A percentile compares a stretch with the other conserved stretches of the same genome.
Conservation (phyloP, 2,113 vertebrate genomes). For the Anolis sagrei region DNA sequence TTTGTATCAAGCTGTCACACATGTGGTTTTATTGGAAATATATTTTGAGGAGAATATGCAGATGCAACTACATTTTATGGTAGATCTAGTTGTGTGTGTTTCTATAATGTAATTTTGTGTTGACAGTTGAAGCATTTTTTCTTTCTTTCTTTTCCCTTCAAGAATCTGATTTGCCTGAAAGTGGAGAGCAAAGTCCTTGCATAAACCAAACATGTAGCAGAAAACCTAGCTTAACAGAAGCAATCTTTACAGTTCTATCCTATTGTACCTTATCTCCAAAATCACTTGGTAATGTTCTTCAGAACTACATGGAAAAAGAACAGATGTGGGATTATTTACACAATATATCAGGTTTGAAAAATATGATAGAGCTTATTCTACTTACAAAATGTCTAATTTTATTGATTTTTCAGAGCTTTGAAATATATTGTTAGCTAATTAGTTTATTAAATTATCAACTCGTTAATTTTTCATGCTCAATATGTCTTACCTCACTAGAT, state of each 20-base stretch:
- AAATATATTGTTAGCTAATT: no score
- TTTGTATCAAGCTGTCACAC: no score
- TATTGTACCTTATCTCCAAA: slow-evolving; percentile 82
- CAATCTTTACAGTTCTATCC: slow-evolving; percentile 84
- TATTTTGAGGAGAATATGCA: background rate
- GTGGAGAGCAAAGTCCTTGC: slow-evolving; percentile 48
- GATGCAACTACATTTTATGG: background rate
- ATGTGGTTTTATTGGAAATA: background rate
- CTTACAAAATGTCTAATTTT: slow-evolving; percentile 25
- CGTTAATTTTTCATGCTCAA: no score
- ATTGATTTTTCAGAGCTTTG: background rate
- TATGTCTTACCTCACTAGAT: no score
- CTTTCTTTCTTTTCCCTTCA: slow-evolving; percentile 45
- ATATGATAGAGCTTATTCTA: slow-evolving; percentile 26
- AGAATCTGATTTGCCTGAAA: slow-evolving; percentile 55
- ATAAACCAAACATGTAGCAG: slow-evolving; percentile 50
- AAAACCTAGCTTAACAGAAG: slow-evolving; percentile 74
- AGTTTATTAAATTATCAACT: no score
- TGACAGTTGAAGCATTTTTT: slow-evolving; percentile 8
- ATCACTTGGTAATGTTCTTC: slow-evolving; percentile 84
- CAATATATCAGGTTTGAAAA: slow-evolving; percentile 85
- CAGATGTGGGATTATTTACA: slow-evolving; percentile 87
- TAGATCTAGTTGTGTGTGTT: no score
- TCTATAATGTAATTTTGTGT: background rate
- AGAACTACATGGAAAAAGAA: slow-evolving; percentile 86